Evolutionary conservation across 2,888 invertebrate species (phyloP).

Genomic region (Drosophila putrida): DNA sequence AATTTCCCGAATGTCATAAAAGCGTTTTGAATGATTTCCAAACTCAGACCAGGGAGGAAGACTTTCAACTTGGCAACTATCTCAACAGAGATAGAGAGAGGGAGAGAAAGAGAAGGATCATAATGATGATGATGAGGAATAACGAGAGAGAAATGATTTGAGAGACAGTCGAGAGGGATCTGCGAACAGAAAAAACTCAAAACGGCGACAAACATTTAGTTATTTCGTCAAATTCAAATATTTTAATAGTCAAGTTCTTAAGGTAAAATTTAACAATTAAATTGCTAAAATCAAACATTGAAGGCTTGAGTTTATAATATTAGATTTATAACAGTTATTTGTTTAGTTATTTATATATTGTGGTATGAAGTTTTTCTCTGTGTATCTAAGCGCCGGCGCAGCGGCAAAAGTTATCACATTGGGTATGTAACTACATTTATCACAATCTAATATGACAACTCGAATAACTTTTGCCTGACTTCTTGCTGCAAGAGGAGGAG

Average conservation of each 20-base stretch:
- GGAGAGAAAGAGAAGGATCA: constrained; percentile 2
- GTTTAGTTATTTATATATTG: too few relatives aligned
- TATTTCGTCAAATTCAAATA: too few relatives aligned
- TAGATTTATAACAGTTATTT: too few relatives aligned
- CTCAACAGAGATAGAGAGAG: neutral
- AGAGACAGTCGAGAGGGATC: neutral
- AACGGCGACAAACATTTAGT: too few relatives aligned
- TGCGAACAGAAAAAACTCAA: too few relatives aligned
- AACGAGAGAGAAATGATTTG: neutral
- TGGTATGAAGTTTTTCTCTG: too few relatives aligned
- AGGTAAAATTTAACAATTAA: too few relatives aligned
- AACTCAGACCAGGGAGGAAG: constrained; percentile 26
- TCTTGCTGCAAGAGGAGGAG: neutral
- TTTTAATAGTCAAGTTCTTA: too few relatives aligned
- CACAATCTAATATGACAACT: constrained; percentile 83
- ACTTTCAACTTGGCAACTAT: constrained; percentile 18
- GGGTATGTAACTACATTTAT: constrained; percentile 83
- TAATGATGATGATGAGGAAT: constrained; percentile 5
- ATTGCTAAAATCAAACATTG: too few relatives aligned
- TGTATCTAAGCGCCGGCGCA: constrained; percentile 54
- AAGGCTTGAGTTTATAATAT: too few relatives aligned
- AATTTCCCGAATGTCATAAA: constrained; percentile 65
- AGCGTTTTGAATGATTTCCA: constrained; percentile 64
- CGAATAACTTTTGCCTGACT: constrained; percentile 75
- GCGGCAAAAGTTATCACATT: constrained; percentile 80